Base-by-base conservation (phyloP, 2,113 vertebrate genomes). In the Tylochromis polylepis region DNA sequence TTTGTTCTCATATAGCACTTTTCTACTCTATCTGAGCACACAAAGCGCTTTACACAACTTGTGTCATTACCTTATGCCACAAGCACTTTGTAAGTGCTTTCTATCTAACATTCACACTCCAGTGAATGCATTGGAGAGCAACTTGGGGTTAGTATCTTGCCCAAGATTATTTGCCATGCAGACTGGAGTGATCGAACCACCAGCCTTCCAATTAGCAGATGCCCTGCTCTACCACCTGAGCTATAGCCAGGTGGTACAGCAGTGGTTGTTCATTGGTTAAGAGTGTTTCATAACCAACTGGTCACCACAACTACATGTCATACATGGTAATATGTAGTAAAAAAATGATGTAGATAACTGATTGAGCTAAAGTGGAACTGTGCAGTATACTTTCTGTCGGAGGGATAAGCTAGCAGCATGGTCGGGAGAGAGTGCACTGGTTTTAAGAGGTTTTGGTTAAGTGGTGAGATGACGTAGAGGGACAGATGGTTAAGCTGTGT, bases 361-460 rank as follows among this genome's bases (percentile, higher is more conserved):
- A 65, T 12, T 38, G 60, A 65, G 60, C 34, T 6, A 65, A 65
- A 22, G 20, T 65, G 6, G 34, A 20, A 65, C 31, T 65, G 36
- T 65, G 31, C 18, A n/a, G 38, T 10, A 41, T 41, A 41, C 38
- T 11, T 38, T 14, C 59, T 34, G 29, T 62, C 29, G 34, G 60
- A 65, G 31, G 18, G 6, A 65, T 38, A n/a, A 65, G 60, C 0
- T 11, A 38, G 60, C 60, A 65, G 20, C 60, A 38, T 3, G 34
- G 11, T 2, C 11, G 60, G 34, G 20, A 65, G 60, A 0, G 60
- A 65, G 20, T 4, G 2, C 60, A 2, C 20, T 22, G 60, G 20
- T n/a, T 65, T 65, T 38, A 38, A 65, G 38, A 22, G 60, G 34
- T 20, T 20, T 65, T 38, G 60, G 60, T 65, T 65, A 65, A 65